Evolutionary conservation across 2,113 vertebrate genomes (phyloP), one percentile per base, ranked within the genome.

Genomic region (Mus spicilegus): DNA sequence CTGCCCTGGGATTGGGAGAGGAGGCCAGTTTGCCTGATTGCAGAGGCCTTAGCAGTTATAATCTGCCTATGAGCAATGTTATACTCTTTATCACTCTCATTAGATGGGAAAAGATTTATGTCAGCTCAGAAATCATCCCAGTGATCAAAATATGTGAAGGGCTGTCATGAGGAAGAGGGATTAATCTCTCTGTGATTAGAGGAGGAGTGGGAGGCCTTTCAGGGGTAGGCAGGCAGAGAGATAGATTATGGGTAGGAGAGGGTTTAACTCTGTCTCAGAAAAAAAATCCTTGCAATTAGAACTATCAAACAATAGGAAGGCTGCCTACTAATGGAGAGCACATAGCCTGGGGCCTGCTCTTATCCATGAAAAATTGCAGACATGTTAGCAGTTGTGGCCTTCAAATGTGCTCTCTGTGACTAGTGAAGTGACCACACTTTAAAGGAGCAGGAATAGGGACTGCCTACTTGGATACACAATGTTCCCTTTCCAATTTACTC

Each of bases 81-180:
- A 33, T 42, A 75, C 2, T 16, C 26, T 69, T 81, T 81, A 65
- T 76, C 95, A 56, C 72, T n/a, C 75, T 95, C 12, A 10, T 94
- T 93, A 96, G 88, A 51, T 77, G 72, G 89, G 77, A 33, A 72
- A 26, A 92, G 90, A 97, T 95, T 94, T 87, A 94, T 85, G 72
- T 95, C 94, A 78, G 91, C 72, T 94, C 93, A 95, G 90, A 96
- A 96, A 91, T 93, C 89, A 95, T 69, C 19, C 65, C 77, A 42
- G 0, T 88, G 80, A 90, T 94, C 85, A 85, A 85, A 97, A 89
- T 90, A 81, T 77, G 81, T 95, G 85, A 51, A 86, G n/a, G 28
- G 76, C 92, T 96, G 85, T 92, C 90, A 67, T 24, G 46, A 26
- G 65, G 33, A 58, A 90, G 51, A 61, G 24, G 77, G 80, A 95